Conservation (phyloP, 2,797 vertebrate genomes). For the Amblyraja radiata region DNA sequence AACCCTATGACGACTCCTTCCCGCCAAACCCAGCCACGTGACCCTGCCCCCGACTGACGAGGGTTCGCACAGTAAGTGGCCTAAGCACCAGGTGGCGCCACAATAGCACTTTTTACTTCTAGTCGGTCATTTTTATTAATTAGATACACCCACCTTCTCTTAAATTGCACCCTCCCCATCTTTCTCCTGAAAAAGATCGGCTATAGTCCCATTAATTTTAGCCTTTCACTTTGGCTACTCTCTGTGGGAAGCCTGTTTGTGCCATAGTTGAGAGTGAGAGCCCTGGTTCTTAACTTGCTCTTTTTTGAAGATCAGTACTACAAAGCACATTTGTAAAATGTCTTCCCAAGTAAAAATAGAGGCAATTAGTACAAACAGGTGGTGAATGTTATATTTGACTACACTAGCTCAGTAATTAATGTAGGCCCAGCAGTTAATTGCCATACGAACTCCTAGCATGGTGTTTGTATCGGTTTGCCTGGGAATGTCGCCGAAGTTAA, state of each 20-base stretch:
- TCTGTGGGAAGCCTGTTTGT: neutral
- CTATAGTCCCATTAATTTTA: neutral
- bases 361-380: neutral
- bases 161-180: neutral
- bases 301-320: no score
- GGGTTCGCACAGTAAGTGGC: no score
- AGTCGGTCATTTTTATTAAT: neutral
- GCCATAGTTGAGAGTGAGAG: neutral
- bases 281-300: neutral
- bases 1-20: no score
- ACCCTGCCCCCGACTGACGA: no score
- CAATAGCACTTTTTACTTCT: neutral
- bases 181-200: neutral
- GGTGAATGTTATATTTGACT: neutral
- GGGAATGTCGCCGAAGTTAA: neutral
- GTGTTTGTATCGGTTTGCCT: neutral
- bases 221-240: neutral
- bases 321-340: neutral
- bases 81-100: no score
- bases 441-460: neutral
- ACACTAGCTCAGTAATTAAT: no score
- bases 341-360: neutral
- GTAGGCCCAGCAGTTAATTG: no score
- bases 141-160: neutral
- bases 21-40: no score